Base-by-base conservation (phyloP, 2,113 vertebrate genomes). In the Ochotona princeps region DNA sequence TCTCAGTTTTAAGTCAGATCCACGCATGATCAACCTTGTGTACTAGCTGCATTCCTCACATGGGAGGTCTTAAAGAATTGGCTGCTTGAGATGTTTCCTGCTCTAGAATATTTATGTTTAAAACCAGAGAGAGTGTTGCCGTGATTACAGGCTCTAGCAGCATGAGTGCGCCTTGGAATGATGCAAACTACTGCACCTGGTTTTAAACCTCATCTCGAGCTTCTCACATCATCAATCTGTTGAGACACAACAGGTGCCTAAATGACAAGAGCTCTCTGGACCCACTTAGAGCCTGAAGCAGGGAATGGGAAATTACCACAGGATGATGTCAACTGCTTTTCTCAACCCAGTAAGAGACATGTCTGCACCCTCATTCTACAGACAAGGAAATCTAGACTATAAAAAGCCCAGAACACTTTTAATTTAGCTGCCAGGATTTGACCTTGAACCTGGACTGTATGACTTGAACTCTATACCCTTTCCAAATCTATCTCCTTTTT, bases 71-170 rank as follows among this genome's bases (percentile, higher is more conserved):
- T 66, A 21, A 60, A 12, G 54, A 65, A 44, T 20, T 49, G 65
- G 70, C 65, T 79, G 28, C 84, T 70, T 12, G 35, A 15, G 15
- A 12, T 11, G 14, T 60, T 30, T 18, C 25, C 11, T 23, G 5
- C 8, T 86, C 28, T 87, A 81, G 87, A 82, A 75, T 78, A 57
- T 82, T 89, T 82, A 32, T 63, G 51, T 28, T 69, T 73, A 51
- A 90, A 35, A 67, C 25, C 51, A 49, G 91, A 76, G 76, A 63
- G 38, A n/a, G 44, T 61, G 23, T n/a, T 0, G 11, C 82, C 49
- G 18, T 26, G 69, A 80, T 75, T n/a, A 38, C 4, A 38, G 61
- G 35, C 32, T 15, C 65, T 3, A 51, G 61, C 44, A 5, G 63
- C 63, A 65, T n/a, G 0, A 5, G 23, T 83, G 78, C 3, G 9